A percentile compares a stretch with the other conserved stretches of the same genome.
Evolutionary conservation across 2,113 vertebrate genomes (phyloP).

Genomic region (Eclectus roratus): DNA sequence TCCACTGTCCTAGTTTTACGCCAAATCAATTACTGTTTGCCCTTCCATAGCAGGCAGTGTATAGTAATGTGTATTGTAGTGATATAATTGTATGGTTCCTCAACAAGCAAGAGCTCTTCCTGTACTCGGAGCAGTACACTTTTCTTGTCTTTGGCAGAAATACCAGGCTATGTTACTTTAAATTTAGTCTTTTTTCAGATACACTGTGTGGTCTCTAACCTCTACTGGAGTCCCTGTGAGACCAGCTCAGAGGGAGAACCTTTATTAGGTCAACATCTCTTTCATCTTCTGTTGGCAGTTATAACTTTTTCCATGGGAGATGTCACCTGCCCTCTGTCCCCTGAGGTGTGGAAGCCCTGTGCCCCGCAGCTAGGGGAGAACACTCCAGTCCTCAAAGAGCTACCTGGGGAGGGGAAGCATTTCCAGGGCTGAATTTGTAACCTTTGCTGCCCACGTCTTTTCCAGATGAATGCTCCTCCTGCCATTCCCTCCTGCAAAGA

Average conservation of each 20-base stretch:
- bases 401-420: background rate
- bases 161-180: background rate
- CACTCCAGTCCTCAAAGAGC: background rate
- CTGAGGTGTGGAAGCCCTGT: background rate
- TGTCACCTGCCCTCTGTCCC: background rate
- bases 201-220: background rate
- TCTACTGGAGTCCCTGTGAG: background rate
- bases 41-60: background rate
- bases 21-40: background rate
- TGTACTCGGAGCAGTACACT: background rate
- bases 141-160: background rate
- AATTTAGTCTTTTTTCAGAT: background rate
- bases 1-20: background rate
- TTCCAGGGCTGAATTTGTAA: background rate
- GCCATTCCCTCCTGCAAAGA: background rate
- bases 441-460: background rate
- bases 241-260: background rate
- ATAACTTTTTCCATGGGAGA: background rate
- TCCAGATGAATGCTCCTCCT: background rate
- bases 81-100: background rate
- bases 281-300: background rate
- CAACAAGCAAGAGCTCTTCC: background rate
- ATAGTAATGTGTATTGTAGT: background rate
- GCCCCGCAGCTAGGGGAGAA: background rate
- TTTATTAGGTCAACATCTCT: constrained; percentile 15